phyloP scores from a whole-genome alignment of 2,888 invertebrate species.

The Orchesella flavescens region DNA sequence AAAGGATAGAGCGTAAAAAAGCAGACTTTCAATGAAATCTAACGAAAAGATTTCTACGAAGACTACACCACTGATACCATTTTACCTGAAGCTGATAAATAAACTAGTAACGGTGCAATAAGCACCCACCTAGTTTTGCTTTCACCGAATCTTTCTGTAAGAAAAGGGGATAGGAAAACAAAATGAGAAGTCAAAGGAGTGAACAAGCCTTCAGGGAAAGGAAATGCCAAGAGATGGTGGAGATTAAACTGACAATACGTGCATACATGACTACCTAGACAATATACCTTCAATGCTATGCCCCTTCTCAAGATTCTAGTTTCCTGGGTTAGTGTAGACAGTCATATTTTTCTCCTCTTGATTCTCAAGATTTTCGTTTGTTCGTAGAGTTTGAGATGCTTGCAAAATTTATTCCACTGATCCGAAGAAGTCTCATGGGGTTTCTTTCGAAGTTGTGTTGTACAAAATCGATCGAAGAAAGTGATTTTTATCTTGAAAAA shows the following conservation, averaged over 20 bases:
- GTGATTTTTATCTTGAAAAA: conserved; percentile 31
- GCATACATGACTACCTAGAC: not conserved
- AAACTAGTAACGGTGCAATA: too few relatives aligned
- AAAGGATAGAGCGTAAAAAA: too few relatives aligned
- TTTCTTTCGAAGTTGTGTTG: conserved; percentile 66
- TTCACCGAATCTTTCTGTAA: not conserved
- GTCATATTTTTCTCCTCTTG: conserved; percentile 6
- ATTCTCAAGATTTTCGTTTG: conserved; percentile 46
- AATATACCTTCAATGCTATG: not conserved
- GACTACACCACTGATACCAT: too few relatives aligned
- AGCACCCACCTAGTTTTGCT: too few relatives aligned
- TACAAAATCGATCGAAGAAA: conserved; percentile 67
- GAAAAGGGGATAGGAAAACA: not conserved
- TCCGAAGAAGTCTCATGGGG: conserved; percentile 67
- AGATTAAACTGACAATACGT: conserved; percentile 19
- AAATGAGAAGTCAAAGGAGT: conserved; percentile 38
- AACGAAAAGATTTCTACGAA: too few relatives aligned
- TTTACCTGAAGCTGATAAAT: too few relatives aligned
- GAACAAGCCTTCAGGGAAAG: conserved; percentile 43
- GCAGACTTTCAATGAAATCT: too few relatives aligned
- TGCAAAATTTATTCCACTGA: conserved; percentile 70
- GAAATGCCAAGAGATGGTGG: conserved; percentile 19
- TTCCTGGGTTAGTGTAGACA: conserved; percentile 6
- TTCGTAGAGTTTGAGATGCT: conserved; percentile 56
- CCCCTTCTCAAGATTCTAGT: not conserved